Evolutionary conservation across 2,888 invertebrate genomes (phyloP).

Genomic region (Tromatobia lineatoria): DNA sequence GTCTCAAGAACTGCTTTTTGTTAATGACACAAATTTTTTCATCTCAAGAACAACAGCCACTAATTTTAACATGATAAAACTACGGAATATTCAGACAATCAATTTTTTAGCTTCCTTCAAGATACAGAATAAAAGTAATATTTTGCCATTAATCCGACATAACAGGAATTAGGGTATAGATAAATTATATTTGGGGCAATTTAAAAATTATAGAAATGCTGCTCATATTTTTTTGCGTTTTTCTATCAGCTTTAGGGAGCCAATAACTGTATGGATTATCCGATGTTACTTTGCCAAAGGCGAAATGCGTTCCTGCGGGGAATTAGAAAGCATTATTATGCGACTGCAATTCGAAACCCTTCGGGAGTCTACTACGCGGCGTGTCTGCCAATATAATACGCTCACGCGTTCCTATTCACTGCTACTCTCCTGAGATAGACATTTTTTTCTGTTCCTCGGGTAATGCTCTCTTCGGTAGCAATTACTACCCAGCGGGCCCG

Average conservation of each 20-base stretch:
- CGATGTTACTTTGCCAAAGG: neutral
- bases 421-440: conserved; percentile 24
- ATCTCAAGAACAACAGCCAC: no score
- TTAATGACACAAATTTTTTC: no score
- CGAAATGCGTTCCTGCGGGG: neutral
- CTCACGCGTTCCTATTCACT: conserved; percentile 45
- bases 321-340: conserved; percentile 50
- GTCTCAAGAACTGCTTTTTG: no score
- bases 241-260: neutral
- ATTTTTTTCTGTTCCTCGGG: conserved; percentile 33
- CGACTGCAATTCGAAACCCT: conserved; percentile 34
- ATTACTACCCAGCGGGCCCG: conserved; percentile 46
- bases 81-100: no score
- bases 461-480: conserved; percentile 36
- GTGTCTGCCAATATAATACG: conserved; percentile 21
- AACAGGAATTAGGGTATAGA: no score
- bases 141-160: no score
- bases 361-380: conserved; percentile 11
- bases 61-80: no score
- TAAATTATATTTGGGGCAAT: no score
- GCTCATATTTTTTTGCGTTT: neutral
- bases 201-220: no score
- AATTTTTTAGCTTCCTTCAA: no score
- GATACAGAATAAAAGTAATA: no score
- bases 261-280: neutral